phyloP scores from a whole-genome alignment of 2,797 vertebrate genomes.

The Hirundo rustica region DNA sequence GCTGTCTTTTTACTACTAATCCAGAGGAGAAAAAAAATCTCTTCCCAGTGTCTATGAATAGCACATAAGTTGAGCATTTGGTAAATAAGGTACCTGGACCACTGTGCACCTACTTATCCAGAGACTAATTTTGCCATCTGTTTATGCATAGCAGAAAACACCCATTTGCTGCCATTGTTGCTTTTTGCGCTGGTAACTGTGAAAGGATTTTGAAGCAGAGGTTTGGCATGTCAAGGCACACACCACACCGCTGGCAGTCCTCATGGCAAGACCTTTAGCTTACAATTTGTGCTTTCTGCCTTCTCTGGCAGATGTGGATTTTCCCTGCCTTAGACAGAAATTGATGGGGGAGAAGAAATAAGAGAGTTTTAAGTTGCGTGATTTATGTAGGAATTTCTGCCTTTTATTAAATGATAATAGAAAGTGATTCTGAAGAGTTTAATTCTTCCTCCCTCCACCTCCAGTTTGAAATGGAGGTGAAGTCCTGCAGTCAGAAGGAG shows the following conservation, averaged over 20 bases:
- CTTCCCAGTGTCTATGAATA: background rate
- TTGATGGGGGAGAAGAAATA: background rate
- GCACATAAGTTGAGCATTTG: background rate
- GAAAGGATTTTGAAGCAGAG: background rate
- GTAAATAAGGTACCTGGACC: background rate
- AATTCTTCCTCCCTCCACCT: background rate
- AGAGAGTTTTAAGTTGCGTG: background rate
- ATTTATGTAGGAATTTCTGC: background rate
- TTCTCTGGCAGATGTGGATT: background rate
- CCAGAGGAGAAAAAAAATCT: background rate
- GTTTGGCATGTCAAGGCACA: background rate
- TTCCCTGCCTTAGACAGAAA: background rate
- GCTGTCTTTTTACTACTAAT: background rate
- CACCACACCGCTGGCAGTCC: fast-evolving
- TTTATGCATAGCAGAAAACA: background rate
- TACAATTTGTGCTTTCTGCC: background rate
- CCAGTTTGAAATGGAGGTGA: background rate
- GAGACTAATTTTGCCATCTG: background rate
- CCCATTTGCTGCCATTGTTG: background rate
- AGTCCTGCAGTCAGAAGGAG: background rate
- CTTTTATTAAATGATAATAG: background rate
- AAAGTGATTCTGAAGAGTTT: background rate
- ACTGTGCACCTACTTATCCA: background rate
- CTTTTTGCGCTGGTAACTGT: background rate
- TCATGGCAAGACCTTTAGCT: background rate